A percentile compares a stretch with the other conserved stretches of the same genome.
These are phyloP conservation scores for Blennius ocellaris DNA, from an alignment of 2,113 vertebrate genomes.

Conservation along the genomic window DNA sequence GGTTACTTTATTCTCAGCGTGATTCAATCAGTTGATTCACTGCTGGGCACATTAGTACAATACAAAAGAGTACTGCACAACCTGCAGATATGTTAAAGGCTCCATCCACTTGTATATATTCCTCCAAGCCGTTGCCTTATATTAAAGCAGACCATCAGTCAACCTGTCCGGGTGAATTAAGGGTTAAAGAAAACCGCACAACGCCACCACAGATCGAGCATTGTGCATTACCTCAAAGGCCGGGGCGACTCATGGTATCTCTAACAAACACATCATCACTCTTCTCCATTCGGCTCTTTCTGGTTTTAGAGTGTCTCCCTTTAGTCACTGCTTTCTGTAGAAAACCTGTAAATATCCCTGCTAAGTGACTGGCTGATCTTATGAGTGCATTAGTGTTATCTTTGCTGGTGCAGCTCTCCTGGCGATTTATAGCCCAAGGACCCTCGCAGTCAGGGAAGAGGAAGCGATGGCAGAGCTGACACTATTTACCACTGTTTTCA, in stretches of 20 bases:
- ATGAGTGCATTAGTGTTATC: slow-evolving; percentile 64
- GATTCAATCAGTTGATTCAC: neutral
- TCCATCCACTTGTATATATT: slow-evolving; percentile 24
- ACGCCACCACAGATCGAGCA: slow-evolving; percentile 18
- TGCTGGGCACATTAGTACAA: slow-evolving; percentile 1
- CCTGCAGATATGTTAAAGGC: slow-evolving; percentile 27
- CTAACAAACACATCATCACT: slow-evolving; percentile 59
- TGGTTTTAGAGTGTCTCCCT: slow-evolving; percentile 60
- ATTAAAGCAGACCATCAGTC: slow-evolving; percentile 45
- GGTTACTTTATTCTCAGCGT: neutral
- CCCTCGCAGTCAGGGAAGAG: slow-evolving; percentile 43
- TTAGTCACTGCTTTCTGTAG: slow-evolving; percentile 32
- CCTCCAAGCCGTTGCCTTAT: slow-evolving; percentile 19
- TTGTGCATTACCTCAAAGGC: slow-evolving; percentile 50
- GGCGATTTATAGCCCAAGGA: slow-evolving; percentile 50
- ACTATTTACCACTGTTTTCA: slow-evolving; percentile 17
- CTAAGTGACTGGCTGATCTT: slow-evolving; percentile 65
- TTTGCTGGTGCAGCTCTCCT: slow-evolving; percentile 42
- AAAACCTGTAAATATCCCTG: slow-evolving; percentile 61
- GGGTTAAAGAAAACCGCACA: slow-evolving; percentile 27
- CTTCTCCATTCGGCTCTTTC: slow-evolving; percentile 51
- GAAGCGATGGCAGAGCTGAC: slow-evolving; percentile 27
- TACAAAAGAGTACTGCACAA: slow-evolving; percentile 15
- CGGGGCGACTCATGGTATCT: slow-evolving; percentile 44
- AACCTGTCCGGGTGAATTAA: slow-evolving; percentile 23